These are phyloP conservation scores for Parnassius apollo DNA, from an alignment of 2,888 invertebrate species.

Conservation along the genomic window DNA sequence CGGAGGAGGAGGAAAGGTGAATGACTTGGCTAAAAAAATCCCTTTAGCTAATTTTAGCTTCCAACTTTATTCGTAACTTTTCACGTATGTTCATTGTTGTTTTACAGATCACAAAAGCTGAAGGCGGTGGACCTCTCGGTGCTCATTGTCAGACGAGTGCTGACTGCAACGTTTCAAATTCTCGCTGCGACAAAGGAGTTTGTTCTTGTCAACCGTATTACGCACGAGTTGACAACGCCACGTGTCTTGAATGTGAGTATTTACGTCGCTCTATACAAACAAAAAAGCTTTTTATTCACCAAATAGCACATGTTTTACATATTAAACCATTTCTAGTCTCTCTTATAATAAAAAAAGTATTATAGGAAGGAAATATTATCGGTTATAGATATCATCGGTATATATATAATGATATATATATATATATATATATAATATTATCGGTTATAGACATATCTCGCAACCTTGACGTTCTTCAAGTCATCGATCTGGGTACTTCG, in stretches of 20 bases:
- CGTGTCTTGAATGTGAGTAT: constrained; percentile 91
- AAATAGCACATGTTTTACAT: too few species aligned
- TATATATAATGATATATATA: too few species aligned
- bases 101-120: constrained; percentile 52
- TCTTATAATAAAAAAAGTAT: too few species aligned
- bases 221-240: constrained; percentile 88
- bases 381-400: too few species aligned
- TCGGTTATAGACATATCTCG: too few species aligned
- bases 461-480: too few species aligned
- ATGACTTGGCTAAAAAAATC: constrained; percentile 15
- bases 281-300: too few species aligned
- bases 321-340: too few species aligned
- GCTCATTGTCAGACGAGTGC: constrained; percentile 82
- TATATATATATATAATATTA: too few species aligned
- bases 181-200: constrained; percentile 85
- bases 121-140: constrained; percentile 72
- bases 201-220: constrained; percentile 92
- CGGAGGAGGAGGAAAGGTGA: constrained; percentile 9
- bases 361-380: too few species aligned
- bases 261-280: background rate
- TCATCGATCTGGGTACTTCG: too few species aligned
- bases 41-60: background rate
- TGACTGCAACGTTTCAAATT: constrained; percentile 84
- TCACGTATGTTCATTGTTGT: constrained; percentile 26
- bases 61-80: constrained; percentile 24